A percentile compares a stretch with the other conserved stretches of the same genome.
These are phyloP conservation scores for Peucedramus taeniatus DNA, from an alignment of 2,113 vertebrate genomes.

Conservation along the genomic window DNA sequence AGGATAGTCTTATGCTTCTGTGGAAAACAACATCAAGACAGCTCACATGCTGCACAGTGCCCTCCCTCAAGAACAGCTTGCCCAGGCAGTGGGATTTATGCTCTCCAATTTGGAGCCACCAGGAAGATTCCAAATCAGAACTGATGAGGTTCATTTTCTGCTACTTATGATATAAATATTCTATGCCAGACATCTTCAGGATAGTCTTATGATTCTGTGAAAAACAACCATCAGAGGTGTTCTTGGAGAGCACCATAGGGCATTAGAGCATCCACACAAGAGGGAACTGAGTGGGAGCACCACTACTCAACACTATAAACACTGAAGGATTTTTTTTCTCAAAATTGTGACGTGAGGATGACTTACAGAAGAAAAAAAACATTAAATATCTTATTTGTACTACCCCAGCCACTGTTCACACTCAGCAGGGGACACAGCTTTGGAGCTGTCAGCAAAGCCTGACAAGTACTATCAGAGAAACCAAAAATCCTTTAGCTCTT, in stretches of 20 bases:
- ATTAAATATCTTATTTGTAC: not conserved
- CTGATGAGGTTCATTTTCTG: not conserved
- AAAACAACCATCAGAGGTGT: not conserved
- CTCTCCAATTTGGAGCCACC: fast-evolving
- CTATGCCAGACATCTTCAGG: not conserved
- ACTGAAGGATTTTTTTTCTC: not conserved
- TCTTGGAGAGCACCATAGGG: not conserved
- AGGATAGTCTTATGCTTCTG: not conserved
- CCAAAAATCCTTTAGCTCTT: not conserved
- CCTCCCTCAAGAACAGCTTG: not conserved
- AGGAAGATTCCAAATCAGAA: not conserved
- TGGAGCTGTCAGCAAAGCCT: not conserved
- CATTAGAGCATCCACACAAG: not conserved
- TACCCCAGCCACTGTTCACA: not conserved
- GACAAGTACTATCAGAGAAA: not conserved
- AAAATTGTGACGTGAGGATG: not conserved
- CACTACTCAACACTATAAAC: not conserved
- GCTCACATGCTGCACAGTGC: not conserved
- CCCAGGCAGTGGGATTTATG: not conserved
- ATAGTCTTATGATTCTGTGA: not conserved
- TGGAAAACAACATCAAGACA: not conserved
- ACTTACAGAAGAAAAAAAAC: not conserved
- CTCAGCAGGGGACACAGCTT: not conserved
- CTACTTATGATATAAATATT: not conserved
- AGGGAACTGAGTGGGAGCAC: not conserved